These are phyloP conservation scores for Microtus pennsylvanicus DNA, from an alignment of 2,113 vertebrate species.

Conservation along the genomic window DNA sequence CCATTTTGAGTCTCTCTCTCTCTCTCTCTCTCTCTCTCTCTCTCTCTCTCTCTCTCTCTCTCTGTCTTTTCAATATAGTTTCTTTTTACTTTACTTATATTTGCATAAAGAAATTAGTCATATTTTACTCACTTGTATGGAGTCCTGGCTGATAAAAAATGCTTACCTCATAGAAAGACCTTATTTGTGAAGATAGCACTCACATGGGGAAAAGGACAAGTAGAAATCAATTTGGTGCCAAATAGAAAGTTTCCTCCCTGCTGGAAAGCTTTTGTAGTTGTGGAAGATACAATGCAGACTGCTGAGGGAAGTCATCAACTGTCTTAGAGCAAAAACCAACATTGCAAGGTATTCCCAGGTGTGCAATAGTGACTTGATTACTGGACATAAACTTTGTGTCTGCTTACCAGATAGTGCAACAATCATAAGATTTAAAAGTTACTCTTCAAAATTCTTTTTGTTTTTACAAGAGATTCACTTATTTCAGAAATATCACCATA, in stretches of 20 bases:
- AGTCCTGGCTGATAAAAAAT: not conserved
- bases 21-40: no score
- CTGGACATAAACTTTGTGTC: not conserved
- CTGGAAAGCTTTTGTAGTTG: not conserved
- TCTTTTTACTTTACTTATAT: not conserved
- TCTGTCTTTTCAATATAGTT: not conserved
- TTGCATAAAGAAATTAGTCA: not conserved
- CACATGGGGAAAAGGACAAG: not conserved
- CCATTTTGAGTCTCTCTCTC: not conserved
- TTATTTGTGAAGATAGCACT: not conserved
- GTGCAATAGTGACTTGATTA: not conserved
- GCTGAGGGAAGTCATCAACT: not conserved
- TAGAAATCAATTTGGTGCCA: not conserved
- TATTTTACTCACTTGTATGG: not conserved
- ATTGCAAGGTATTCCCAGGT: no score
- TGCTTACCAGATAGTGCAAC: constrained; percentile 19
- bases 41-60: not conserved
- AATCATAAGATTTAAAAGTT: constrained; percentile 32
- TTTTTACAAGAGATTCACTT: not conserved
- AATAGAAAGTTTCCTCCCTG: not conserved
- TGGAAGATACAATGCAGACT: not conserved
- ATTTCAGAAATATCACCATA: not conserved
- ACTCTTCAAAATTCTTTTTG: not conserved
- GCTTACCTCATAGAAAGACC: no score
- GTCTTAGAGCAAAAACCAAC: not conserved